A percentile compares a stretch with the other conserved stretches of the same genome.
Evolutionary conservation across 2,113 vertebrate species (phyloP).

Genomic region (Nerophis ophidion): DNA sequence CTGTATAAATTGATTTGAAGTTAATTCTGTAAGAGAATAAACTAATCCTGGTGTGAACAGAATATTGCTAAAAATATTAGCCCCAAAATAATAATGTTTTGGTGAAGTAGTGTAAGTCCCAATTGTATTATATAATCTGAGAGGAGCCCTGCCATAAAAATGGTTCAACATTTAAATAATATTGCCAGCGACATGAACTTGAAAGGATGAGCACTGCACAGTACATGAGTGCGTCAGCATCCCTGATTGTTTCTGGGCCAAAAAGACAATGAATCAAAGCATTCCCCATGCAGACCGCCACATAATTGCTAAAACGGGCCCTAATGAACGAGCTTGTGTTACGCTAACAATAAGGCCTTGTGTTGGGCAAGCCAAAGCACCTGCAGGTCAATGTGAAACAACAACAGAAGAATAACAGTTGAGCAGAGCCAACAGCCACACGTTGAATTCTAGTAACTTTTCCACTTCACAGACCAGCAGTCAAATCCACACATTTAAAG

Average conservation of each 20-base stretch:
- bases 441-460: constrained; percentile 18
- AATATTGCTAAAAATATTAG: too few species aligned
- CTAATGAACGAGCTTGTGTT: constrained; percentile 33
- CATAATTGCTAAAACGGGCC: constrained; percentile 56
- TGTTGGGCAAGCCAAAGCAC: constrained; percentile 25
- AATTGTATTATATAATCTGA: too few species aligned
- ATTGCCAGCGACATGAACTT: too few species aligned
- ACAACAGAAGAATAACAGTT: constrained; percentile 29
- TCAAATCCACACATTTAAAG: constrained; percentile 12
- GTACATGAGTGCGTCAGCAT: constrained; percentile 1
- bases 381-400: constrained; percentile 41
- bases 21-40: too few species aligned
- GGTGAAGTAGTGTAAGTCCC: too few species aligned
- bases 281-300: constrained; percentile 32
- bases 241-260: constrained; percentile 23
- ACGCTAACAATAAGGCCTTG: constrained; percentile 44
- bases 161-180: too few species aligned
- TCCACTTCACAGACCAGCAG: constrained; percentile 12
- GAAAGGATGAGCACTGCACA: not conserved
- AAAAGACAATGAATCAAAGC: constrained; percentile 55
- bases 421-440: constrained; percentile 8
- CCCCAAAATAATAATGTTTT: too few species aligned
- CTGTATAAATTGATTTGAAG: too few species aligned
- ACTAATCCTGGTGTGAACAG: too few species aligned
- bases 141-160: too few species aligned